A percentile compares a stretch with the other conserved stretches of the same genome.
Conservation (phyloP, 92 coral and sea anemone species). For the Anthopleura xanthogrammica region DNA sequence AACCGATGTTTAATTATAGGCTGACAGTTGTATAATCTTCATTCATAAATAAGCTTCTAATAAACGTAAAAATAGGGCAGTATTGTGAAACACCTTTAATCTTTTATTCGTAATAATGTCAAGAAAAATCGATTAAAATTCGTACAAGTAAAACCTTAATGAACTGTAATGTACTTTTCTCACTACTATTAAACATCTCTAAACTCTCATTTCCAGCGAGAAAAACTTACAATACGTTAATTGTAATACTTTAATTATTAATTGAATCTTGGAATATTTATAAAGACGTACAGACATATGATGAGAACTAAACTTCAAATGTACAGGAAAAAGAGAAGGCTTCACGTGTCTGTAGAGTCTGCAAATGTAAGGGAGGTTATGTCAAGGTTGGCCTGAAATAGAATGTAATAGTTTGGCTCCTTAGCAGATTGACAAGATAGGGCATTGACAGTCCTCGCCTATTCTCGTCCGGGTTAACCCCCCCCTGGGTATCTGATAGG, state of each 20-base stretch:
- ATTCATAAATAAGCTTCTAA: not conserved
- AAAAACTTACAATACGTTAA: no score
- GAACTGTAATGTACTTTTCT: no score
- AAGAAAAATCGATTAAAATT: not conserved
- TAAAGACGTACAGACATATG: not conserved
- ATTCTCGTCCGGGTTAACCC: no score
- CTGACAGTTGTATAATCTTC: constrained; percentile 17
- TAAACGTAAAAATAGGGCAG: not conserved
- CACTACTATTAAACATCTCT: no score
- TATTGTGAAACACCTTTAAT: not conserved
- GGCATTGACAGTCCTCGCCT: no score
- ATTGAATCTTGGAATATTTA: not conserved
- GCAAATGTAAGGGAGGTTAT: not conserved
- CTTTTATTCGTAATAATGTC: not conserved
- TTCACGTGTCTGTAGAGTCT: not conserved
- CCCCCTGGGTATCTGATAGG: no score
- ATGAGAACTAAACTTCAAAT: not conserved
- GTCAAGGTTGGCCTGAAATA: not conserved
- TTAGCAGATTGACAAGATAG: not conserved
- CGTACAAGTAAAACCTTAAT: not conserved
- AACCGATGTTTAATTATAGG: constrained; percentile 5
- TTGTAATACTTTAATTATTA: no score
- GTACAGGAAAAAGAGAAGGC: not conserved
- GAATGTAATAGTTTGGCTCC: not conserved
- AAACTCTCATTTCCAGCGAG: no score